phyloP scores from a whole-genome alignment of 2,888 invertebrate species.

The Didymodactylos carnosus region DNA sequence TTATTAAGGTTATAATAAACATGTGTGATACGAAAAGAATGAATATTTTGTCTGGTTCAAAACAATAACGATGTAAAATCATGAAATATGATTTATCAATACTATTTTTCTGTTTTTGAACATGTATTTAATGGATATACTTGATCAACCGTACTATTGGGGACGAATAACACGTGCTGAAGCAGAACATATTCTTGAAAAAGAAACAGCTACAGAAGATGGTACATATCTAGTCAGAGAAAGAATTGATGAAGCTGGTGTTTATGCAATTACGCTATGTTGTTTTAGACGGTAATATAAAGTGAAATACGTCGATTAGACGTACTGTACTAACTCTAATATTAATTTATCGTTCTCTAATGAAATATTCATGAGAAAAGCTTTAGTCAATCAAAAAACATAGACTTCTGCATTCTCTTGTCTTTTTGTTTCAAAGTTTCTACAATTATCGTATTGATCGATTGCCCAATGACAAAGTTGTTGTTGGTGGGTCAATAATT shows the following conservation, averaged over 20 bases:
- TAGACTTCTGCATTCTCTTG: neutral
- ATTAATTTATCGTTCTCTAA: too few relatives aligned
- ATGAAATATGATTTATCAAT: too few relatives aligned
- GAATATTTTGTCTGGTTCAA: too few relatives aligned
- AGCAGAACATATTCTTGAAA: conserved; percentile 26
- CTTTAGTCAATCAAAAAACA: too few relatives aligned
- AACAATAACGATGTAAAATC: too few relatives aligned
- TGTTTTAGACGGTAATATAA: conserved; percentile 4
- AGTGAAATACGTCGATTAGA: neutral
- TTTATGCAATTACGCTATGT: conserved; percentile 32
- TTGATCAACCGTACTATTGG: conserved; percentile 24
- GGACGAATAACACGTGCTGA: conserved; percentile 33
- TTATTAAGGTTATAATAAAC: too few relatives aligned
- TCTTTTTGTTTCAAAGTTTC: conserved; percentile 20
- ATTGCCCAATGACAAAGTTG: conserved; percentile 27
- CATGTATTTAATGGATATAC: neutral
- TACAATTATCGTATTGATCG: conserved; percentile 33
- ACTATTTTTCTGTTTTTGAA: too few relatives aligned
- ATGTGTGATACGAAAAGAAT: too few relatives aligned
- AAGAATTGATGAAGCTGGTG: conserved; percentile 28
- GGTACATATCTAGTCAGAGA: conserved; percentile 31
- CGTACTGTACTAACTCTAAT: too few relatives aligned
- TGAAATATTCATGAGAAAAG: too few relatives aligned
- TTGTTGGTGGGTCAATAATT: neutral
- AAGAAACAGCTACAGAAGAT: conserved; percentile 20